Conservation (phyloP, 2,797 vertebrate genomes). For the Sandelia bainsii region DNA sequence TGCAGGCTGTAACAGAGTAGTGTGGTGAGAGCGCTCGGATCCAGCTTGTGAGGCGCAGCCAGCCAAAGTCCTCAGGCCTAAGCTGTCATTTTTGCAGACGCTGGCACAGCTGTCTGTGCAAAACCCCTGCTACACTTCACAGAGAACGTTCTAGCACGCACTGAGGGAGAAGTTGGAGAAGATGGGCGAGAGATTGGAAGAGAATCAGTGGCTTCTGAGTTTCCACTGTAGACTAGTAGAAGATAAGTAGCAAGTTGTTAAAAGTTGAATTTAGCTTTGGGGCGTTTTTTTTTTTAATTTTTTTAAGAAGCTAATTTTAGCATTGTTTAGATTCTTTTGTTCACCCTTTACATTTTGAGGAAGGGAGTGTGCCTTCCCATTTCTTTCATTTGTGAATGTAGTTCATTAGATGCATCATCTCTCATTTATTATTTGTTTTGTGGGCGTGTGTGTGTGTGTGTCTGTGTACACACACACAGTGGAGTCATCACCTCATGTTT, state of each 20-base stretch:
- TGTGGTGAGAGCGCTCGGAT: constrained; percentile 71
- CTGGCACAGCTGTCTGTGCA: constrained; percentile 94
- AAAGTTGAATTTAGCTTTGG: constrained; percentile 36
- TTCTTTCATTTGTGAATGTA: constrained; percentile 53
- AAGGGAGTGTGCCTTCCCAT: constrained; percentile 28
- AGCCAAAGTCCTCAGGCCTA: constrained; percentile 94
- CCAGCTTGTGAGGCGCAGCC: constrained; percentile 80
- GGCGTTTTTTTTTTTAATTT: constrained; percentile 12
- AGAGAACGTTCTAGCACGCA: constrained; percentile 60
- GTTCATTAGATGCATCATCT: constrained; percentile 50
- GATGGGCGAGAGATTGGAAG: constrained; percentile 12
- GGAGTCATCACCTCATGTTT: constrained; percentile 88
- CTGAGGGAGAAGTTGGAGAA: constrained; percentile 53
- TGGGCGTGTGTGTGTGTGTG: constrained; percentile 15
- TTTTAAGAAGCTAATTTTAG: constrained; percentile 16
- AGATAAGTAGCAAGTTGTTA: constrained; percentile 61
- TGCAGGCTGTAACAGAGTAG: constrained; percentile 95
- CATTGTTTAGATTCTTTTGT: constrained; percentile 18
- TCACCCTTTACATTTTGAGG: constrained; percentile 17
- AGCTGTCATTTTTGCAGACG: constrained; percentile 95
- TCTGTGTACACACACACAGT: constrained; percentile 38
- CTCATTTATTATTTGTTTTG: constrained; percentile 34
- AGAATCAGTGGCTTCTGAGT: constrained; percentile 27
- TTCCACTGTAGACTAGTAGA: constrained; percentile 13
- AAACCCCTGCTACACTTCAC: constrained; percentile 63